Conservation (phyloP, 2,113 vertebrate genomes). For the Malurus cyaneus region DNA sequence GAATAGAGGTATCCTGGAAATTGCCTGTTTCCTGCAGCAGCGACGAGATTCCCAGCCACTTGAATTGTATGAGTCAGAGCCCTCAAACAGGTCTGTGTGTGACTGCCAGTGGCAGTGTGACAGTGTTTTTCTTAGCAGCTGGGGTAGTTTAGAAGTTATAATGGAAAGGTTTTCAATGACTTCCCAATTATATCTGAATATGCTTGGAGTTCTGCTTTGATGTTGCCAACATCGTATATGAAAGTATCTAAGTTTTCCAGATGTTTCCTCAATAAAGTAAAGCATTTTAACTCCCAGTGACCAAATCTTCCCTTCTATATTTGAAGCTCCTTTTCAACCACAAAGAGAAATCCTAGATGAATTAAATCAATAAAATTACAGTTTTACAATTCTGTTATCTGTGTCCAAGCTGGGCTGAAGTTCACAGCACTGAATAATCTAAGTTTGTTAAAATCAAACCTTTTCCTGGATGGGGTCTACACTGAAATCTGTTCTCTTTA, state of each 20-base stretch:
- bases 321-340: slow-evolving; percentile 13
- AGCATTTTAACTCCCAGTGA: not conserved
- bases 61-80: not conserved
- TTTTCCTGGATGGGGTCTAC: not conserved
- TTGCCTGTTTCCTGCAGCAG: not conserved
- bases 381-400: slow-evolving; percentile 1
- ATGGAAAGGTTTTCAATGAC: slow-evolving; percentile 33
- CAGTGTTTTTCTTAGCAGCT: slow-evolving; percentile 29
- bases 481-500: not conserved
- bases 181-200: slow-evolving; percentile 41
- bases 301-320: not conserved
- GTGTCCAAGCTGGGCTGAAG: slow-evolving; percentile 22
- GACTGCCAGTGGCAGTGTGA: not conserved
- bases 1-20: slow-evolving; percentile 24
- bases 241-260: slow-evolving; percentile 54
- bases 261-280: slow-evolving; percentile 63
- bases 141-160: slow-evolving; percentile 21
- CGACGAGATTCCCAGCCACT: not conserved
- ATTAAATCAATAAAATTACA: slow-evolving; percentile 32
- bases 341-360: slow-evolving; percentile 5
- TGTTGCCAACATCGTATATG: not conserved
- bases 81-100: not conserved
- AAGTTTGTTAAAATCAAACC: not conserved
- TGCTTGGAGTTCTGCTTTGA: slow-evolving; percentile 21
- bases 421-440: not conserved